These are phyloP conservation scores for Lithodes maja DNA, from an alignment of 2,888 invertebrate species.

Conservation along the genomic window DNA sequence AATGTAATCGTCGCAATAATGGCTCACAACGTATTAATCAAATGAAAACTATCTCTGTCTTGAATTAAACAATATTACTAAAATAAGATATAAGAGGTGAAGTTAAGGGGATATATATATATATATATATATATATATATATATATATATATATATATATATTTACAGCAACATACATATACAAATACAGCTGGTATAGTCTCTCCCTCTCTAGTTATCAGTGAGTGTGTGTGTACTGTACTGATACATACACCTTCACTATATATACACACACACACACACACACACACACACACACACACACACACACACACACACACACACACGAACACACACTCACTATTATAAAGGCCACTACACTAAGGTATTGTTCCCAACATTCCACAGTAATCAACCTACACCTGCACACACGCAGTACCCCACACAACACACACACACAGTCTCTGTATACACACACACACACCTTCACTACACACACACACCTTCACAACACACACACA, in stretches of 20 bases:
- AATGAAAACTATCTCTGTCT: no score
- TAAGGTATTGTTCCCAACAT: no score
- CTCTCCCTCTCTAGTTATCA: neutral
- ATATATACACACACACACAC: slow-evolving; percentile 18
- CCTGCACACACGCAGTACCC: neutral
- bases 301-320: neutral
- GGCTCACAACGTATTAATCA: no score
- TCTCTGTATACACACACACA: neutral
- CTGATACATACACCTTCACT: neutral
- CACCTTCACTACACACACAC: neutral
- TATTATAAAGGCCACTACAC: neutral
- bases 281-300: slow-evolving; percentile 6
- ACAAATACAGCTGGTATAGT: slow-evolving; percentile 23
- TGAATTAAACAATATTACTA: no score
- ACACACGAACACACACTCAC: neutral
- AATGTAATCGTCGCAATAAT: no score
- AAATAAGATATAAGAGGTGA: no score
- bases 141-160: slow-evolving; percentile 46
- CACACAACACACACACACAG: neutral
- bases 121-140: slow-evolving; percentile 46
- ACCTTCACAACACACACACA: neutral
- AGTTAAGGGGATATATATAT: neutral
- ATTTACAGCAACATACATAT: slow-evolving; percentile 40
- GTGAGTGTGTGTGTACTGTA: neutral
- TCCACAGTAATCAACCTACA: neutral